Evolutionary conservation across 1,140 invertebrate genomes (phyloP).

Genomic region (Berghia stephanieae): DNA sequence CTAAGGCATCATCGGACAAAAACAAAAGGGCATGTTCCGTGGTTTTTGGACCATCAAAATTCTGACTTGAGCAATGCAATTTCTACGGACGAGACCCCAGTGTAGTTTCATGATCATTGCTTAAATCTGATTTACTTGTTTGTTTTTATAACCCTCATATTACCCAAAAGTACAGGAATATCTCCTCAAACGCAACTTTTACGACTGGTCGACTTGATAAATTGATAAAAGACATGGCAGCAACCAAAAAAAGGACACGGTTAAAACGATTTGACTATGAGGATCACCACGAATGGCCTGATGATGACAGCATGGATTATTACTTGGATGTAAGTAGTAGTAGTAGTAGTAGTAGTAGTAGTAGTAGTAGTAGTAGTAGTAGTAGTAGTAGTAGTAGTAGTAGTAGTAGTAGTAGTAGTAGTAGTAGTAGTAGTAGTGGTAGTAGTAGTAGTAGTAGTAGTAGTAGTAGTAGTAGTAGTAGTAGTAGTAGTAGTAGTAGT

Average conservation of each 20-base stretch:
- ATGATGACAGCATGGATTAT: background rate
- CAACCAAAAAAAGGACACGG: background rate
- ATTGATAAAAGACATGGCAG: background rate
- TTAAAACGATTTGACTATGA: background rate
- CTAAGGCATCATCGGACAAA: too few relatives aligned
- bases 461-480: constrained; percentile 17
- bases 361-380: constrained; percentile 13
- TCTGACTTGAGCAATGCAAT: too few relatives aligned
- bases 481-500: constrained; percentile 8
- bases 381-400: background rate
- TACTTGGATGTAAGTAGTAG: constrained; percentile 1
- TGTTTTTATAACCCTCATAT: constrained; percentile 11
- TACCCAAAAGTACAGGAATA: background rate
- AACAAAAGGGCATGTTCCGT: too few relatives aligned
- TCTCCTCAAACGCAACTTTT: background rate
- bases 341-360: constrained; percentile 16
- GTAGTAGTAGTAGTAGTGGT: background rate
- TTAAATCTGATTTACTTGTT: too few relatives aligned
- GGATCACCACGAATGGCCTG: background rate
- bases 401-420: background rate
- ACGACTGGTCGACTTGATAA: background rate
- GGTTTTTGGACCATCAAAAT: too few relatives aligned
- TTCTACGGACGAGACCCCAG: too few relatives aligned
- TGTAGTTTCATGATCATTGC: too few relatives aligned
- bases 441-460: constrained; percentile 21